Conservation (phyloP, 2,113 vertebrate species). For the Quiscalus mexicanus region DNA sequence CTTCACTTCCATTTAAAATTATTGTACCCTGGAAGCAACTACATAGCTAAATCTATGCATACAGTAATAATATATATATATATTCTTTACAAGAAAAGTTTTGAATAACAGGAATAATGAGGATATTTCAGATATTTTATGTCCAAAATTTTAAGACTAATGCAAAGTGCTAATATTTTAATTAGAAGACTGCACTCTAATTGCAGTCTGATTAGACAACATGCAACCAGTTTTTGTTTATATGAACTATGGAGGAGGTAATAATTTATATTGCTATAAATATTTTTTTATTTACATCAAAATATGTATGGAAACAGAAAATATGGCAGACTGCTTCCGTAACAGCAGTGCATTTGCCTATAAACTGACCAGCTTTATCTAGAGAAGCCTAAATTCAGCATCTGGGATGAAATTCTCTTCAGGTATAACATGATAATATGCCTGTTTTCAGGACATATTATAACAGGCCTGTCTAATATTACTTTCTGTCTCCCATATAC, state of each 20-base stretch:
- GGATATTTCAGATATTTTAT: background rate
- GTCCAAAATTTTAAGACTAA: background rate
- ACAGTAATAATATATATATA: background rate
- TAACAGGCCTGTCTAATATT: background rate
- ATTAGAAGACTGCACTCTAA: background rate
- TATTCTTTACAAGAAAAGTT: background rate
- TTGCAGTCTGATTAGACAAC: background rate
- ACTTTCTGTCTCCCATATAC: background rate
- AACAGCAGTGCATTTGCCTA: background rate
- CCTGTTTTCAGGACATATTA: background rate
- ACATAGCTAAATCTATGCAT: background rate
- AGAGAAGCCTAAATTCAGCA: background rate
- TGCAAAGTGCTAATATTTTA: background rate
- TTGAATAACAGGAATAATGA: background rate
- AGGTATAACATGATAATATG: background rate
- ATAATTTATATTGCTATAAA: background rate
- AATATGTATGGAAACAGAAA: background rate
- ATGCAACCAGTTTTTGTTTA: background rate
- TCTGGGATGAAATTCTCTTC: background rate
- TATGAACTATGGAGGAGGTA: background rate
- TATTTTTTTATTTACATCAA: background rate
- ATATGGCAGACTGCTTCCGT: background rate
- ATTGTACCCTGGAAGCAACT: background rate
- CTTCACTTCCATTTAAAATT: background rate
- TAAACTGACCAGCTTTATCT: background rate